These are phyloP conservation scores for Eupeodes corollae DNA, from an alignment of 1,140 invertebrate species.

Conservation along the genomic window DNA sequence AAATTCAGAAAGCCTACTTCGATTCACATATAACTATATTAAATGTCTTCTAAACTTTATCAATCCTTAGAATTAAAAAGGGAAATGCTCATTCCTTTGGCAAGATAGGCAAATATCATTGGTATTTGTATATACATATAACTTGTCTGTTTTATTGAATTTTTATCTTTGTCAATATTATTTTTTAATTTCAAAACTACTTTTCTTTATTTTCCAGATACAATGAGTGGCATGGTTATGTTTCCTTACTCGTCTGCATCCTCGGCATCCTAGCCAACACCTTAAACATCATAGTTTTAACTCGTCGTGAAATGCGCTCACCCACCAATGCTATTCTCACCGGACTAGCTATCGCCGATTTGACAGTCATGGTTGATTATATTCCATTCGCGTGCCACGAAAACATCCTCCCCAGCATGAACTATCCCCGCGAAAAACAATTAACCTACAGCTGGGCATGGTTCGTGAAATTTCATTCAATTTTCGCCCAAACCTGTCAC, in stretches of 20 bases:
- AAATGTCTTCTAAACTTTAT: no score
- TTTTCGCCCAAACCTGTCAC: constrained; percentile 76
- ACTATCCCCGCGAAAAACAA: constrained; percentile 25
- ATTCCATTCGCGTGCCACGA: constrained; percentile 78
- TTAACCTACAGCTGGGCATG: constrained; percentile 67
- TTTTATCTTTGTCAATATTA: no score
- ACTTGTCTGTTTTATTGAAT: no score
- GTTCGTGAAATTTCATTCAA: constrained; percentile 71
- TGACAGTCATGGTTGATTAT: constrained; percentile 88
- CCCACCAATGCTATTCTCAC: constrained; percentile 80
- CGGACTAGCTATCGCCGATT: constrained; percentile 81
- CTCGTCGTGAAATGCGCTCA: constrained; percentile 74
- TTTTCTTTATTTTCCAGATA: constrained; percentile 16
- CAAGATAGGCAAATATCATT: no score
- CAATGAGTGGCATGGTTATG: constrained; percentile 31
- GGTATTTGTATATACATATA: no score
- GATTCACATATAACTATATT: no score
- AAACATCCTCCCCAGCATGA: constrained; percentile 46
- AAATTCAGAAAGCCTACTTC: no score
- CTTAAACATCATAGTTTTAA: constrained; percentile 89
- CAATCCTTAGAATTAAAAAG: no score
- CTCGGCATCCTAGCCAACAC: constrained; percentile 87
- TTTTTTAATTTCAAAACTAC: not conserved
- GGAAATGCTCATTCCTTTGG: no score
- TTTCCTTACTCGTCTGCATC: constrained; percentile 58